Conservation (phyloP, 2,888 invertebrate genomes). For the Carterocephalus palaemon region DNA sequence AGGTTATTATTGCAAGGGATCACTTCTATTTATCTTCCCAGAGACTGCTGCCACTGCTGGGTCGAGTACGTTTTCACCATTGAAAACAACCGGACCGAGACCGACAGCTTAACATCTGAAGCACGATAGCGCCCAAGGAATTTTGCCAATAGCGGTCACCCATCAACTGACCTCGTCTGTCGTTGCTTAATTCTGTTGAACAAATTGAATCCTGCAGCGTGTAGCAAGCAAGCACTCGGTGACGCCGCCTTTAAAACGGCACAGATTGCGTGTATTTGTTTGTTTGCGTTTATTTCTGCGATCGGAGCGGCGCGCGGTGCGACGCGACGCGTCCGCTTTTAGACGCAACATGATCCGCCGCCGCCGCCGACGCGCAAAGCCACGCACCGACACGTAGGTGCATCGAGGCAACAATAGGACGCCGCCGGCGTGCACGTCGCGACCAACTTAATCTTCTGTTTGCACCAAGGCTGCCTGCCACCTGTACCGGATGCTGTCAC, state of each 20-base stretch:
- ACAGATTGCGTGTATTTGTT: slow-evolving; percentile 39
- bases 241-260: slow-evolving; percentile 11
- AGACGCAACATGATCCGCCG: slow-evolving; percentile 67
- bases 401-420: slow-evolving; percentile 50
- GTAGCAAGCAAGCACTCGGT: neutral
- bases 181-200: neutral
- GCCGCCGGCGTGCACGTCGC: slow-evolving; percentile 26
- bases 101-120: too few relatives aligned
- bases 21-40: too few relatives aligned
- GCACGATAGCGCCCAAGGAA: too few relatives aligned
- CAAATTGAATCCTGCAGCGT: neutral
- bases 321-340: slow-evolving; percentile 58
- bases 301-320: slow-evolving; percentile 51
- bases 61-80: too few relatives aligned
- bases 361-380: slow-evolving; percentile 36
- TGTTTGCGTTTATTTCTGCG: slow-evolving; percentile 67
- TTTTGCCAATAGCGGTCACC: too few relatives aligned
- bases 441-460: slow-evolving; percentile 29
- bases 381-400: slow-evolving; percentile 44
- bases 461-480: slow-evolving; percentile 22
- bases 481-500: slow-evolving; percentile 15
- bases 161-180: too few relatives aligned
- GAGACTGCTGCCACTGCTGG: too few relatives aligned
- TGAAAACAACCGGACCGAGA: too few relatives aligned
- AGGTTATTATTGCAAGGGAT: too few relatives aligned